Conservation (phyloP, 2,888 invertebrate species). For the Monopis laevigella region DNA sequence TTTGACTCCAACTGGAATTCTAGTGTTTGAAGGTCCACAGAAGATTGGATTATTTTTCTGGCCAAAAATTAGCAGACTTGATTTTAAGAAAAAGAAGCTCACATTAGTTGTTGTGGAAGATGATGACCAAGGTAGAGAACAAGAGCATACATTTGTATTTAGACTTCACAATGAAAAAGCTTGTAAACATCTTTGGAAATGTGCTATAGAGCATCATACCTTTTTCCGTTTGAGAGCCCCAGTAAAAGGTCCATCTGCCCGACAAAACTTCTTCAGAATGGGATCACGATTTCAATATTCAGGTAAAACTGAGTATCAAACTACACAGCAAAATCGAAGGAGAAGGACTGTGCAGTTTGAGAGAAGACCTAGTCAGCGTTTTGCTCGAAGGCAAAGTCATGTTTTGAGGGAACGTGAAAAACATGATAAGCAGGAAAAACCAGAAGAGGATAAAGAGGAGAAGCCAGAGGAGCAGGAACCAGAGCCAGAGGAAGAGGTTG, state of each 20-base stretch:
- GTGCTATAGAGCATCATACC: slow-evolving; percentile 99
- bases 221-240: slow-evolving; percentile 96
- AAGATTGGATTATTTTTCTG: slow-evolving; percentile 99
- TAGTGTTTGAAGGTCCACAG: slow-evolving; percentile 95
- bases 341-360: slow-evolving; percentile 96
- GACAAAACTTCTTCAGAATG: slow-evolving; percentile 98
- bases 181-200: slow-evolving; percentile 99
- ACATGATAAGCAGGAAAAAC: slow-evolving; percentile 43
- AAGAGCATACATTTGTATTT: slow-evolving; percentile 99
- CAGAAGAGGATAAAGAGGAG: too few relatives aligned
- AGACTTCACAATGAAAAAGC: slow-evolving; percentile 95
- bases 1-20: slow-evolving; percentile 96
- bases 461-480: too few relatives aligned
- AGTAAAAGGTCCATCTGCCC: slow-evolving; percentile 85
- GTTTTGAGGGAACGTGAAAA: slow-evolving; percentile 82
- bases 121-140: slow-evolving; percentile 95
- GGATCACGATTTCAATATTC: slow-evolving; percentile 95
- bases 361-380: slow-evolving; percentile 94
- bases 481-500: too few relatives aligned
- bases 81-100: slow-evolving; percentile 97
- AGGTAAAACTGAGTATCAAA: slow-evolving; percentile 98
- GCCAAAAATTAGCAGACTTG: slow-evolving; percentile 98
- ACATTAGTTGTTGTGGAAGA: slow-evolving; percentile 98
- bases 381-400: slow-evolving; percentile 92
- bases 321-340: slow-evolving; percentile 89